Percentiles rank a stretch among this genome's conserved stretches.
Conservation (phyloP, 2,888 invertebrate genomes). For the Thera britannica region DNA sequence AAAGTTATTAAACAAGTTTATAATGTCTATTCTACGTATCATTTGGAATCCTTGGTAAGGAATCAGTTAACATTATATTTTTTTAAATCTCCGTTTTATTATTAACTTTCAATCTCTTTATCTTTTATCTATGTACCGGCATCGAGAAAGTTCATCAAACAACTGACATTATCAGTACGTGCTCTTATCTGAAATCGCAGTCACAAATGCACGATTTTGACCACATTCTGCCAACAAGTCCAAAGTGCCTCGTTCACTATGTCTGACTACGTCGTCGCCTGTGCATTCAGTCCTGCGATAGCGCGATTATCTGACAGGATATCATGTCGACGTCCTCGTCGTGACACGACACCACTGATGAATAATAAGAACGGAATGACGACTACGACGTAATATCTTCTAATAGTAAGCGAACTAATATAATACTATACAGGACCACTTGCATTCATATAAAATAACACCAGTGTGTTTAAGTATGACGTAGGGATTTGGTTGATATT, state of each 20-base stretch:
- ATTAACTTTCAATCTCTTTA: no score
- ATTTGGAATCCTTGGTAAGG: no score
- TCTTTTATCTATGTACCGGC: no score
- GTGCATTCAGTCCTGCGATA: constrained; percentile 56
- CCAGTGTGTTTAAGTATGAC: no score
- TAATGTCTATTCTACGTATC: no score
- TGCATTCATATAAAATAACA: background rate
- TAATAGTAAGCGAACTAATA: background rate
- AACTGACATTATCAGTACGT: no score
- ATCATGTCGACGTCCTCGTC: constrained; percentile 53
- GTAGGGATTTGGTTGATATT: no score
- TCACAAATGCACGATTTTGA: background rate
- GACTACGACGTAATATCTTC: constrained; percentile 20
- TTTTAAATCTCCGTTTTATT: no score
- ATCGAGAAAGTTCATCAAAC: no score
- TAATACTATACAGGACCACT: background rate
- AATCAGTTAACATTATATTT: no score
- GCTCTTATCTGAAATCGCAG: background rate
- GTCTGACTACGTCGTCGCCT: background rate
- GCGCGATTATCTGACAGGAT: constrained; percentile 66
- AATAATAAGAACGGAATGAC: constrained; percentile 50
- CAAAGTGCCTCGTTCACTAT: background rate
- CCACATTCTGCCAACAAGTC: background rate
- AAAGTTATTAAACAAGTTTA: no score
- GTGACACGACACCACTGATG: constrained; percentile 71